Percentiles rank a stretch among this genome's conserved stretches.
These are phyloP conservation scores for Smittia aterrima DNA, from an alignment of 2,888 invertebrate genomes.

Conservation along the genomic window DNA sequence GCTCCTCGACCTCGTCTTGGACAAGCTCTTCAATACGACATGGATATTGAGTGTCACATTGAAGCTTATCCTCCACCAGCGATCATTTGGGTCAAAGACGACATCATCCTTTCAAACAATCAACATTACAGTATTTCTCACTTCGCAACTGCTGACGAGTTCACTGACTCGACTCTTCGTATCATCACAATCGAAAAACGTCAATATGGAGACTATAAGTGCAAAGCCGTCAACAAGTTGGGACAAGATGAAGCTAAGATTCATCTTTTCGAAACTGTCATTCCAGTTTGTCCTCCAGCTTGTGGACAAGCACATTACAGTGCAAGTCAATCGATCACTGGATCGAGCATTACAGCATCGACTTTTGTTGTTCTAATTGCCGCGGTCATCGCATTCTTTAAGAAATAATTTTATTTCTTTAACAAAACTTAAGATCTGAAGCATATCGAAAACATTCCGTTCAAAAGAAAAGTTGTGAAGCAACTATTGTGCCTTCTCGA, in stretches of 20 bases:
- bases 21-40: slow-evolving; percentile 86
- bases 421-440: not conserved
- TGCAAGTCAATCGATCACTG: not conserved
- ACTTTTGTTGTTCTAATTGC: slow-evolving; percentile 58
- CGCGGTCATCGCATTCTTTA: slow-evolving; percentile 54
- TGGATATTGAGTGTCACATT: slow-evolving; percentile 91
- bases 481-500: not conserved
- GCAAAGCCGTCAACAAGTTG: slow-evolving; percentile 85
- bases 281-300: slow-evolving; percentile 91
- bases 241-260: slow-evolving; percentile 77
- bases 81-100: slow-evolving; percentile 87
- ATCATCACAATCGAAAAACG: slow-evolving; percentile 88
- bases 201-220: slow-evolving; percentile 81
- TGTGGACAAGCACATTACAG: slow-evolving; percentile 59
- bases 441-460: not conserved
- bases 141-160: slow-evolving; percentile 88
- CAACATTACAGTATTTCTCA: slow-evolving; percentile 90
- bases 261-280: slow-evolving; percentile 82
- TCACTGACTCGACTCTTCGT: slow-evolving; percentile 84
- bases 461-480: not conserved
- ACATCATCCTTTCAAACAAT: slow-evolving; percentile 76
- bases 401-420: slow-evolving; percentile 2
- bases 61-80: slow-evolving; percentile 94
- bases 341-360: slow-evolving; percentile 47
- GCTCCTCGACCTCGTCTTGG: slow-evolving; percentile 81